These are phyloP conservation scores for Cochlearius cochlearius DNA, from an alignment of 2,113 vertebrate species.

Conservation along the genomic window DNA sequence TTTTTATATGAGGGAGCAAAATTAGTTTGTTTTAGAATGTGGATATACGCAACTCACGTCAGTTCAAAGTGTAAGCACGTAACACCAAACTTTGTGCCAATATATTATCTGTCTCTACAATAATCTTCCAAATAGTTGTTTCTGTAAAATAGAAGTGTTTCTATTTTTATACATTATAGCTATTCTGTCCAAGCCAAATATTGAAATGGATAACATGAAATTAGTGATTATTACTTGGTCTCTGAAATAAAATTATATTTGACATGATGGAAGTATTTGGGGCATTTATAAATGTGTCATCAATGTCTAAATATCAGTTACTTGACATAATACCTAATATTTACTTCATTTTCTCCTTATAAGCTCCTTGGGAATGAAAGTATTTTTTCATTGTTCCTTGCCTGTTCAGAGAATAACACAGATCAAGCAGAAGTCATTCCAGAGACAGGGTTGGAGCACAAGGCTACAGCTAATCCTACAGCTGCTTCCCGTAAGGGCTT, in stretches of 20 bases:
- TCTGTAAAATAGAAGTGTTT: neutral
- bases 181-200: neutral
- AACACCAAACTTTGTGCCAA: neutral
- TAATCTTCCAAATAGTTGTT: neutral
- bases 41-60: neutral
- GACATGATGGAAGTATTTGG: neutral
- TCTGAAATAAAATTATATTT: neutral
- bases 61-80: neutral
- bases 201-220: neutral
- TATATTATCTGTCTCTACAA: neutral
- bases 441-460: neutral
- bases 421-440: neutral
- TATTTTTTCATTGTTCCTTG: neutral
- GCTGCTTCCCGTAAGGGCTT: neutral
- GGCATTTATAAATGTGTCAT: neutral
- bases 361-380: neutral
- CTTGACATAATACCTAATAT: neutral
- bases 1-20: neutral
- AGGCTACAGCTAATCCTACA: neutral
- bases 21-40: neutral
- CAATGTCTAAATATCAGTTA: neutral
- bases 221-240: neutral
- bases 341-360: neutral
- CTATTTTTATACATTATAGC: neutral
- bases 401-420: neutral